phyloP scores from a whole-genome alignment of 2,113 vertebrate genomes.

The Oxyura jamaicensis region DNA sequence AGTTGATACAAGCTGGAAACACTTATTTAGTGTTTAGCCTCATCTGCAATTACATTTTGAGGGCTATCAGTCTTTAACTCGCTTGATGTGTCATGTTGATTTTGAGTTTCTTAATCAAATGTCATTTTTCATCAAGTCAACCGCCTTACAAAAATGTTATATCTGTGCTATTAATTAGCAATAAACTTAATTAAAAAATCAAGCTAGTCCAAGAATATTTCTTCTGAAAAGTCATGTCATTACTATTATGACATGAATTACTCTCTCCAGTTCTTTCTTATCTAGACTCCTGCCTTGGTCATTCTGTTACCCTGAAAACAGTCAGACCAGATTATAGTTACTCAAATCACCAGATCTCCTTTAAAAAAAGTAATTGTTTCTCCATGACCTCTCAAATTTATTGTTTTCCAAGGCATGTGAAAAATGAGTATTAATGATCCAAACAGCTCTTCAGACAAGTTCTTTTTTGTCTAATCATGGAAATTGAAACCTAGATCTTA shows the following conservation, averaged over 20 bases:
- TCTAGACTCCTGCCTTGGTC: not conserved
- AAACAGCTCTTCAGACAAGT: not conserved
- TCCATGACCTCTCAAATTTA: not conserved
- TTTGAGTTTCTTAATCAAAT: conserved; percentile 62
- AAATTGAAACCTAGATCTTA: conserved; percentile 22
- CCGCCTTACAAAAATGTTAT: conserved; percentile 20
- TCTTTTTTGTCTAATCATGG: not conserved
- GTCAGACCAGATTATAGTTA: not conserved
- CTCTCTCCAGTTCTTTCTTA: not conserved
- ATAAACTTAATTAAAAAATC: conserved; percentile 23
- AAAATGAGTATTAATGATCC: not conserved
- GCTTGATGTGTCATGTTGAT: conserved; percentile 63
- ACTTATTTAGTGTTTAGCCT: conserved; percentile 38
- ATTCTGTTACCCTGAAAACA: not conserved
- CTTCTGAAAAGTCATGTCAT: not conserved
- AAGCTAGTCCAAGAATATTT: not conserved
- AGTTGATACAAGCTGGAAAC: conserved; percentile 53
- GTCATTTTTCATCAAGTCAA: conserved; percentile 53
- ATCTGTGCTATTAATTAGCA: conserved; percentile 42
- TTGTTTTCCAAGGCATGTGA: not conserved
- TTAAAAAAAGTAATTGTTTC: not conserved
- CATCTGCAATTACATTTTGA: conserved; percentile 41
- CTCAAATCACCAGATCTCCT: not conserved
- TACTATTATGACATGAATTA: not conserved
- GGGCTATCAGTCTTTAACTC: conserved; percentile 28